phyloP scores from a whole-genome alignment of 1,140 invertebrate genomes.

The Teleopsis dalmanni region DNA sequence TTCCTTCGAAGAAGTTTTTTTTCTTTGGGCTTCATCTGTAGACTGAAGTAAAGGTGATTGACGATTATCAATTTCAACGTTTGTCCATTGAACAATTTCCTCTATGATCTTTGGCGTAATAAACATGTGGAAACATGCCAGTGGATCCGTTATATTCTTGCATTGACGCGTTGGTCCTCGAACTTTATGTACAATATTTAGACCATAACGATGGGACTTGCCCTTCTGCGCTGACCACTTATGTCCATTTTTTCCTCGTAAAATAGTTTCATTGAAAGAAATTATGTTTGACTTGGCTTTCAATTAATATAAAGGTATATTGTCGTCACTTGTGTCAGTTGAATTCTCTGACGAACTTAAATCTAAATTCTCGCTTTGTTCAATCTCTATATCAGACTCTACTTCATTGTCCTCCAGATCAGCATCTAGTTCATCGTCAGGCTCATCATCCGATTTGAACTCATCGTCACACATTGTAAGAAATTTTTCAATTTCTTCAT shows the following conservation, averaged over 20 bases:
- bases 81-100: slow-evolving; percentile 7
- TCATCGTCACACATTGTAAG: slow-evolving; percentile 3
- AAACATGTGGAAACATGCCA: not conserved
- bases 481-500: slow-evolving; percentile 6
- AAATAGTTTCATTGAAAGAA: not conserved
- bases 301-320: not conserved
- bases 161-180: slow-evolving; percentile 1
- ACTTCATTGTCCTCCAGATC: not conserved
- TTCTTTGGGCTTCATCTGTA: slow-evolving; percentile 1
- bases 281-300: slow-evolving; percentile 3
- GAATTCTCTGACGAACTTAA: not conserved
- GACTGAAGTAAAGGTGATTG: not conserved
- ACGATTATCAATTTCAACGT: slow-evolving; percentile 5
- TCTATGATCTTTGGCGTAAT: slow-evolving; percentile 1
- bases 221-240: not conserved
- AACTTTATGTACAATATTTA: slow-evolving; percentile 2
- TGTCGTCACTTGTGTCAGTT: slow-evolving; percentile 2
- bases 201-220: not conserved
- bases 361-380: slow-evolving; percentile 2
- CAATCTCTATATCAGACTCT: not conserved
- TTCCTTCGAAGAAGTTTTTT: too few relatives aligned
- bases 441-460: not conserved
- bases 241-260: slow-evolving; percentile 4
- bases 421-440: not conserved
- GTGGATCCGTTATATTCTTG: not conserved